Base-by-base conservation (phyloP, 2,888 invertebrate genomes). In the Reticulitermes lucifugus region DNA sequence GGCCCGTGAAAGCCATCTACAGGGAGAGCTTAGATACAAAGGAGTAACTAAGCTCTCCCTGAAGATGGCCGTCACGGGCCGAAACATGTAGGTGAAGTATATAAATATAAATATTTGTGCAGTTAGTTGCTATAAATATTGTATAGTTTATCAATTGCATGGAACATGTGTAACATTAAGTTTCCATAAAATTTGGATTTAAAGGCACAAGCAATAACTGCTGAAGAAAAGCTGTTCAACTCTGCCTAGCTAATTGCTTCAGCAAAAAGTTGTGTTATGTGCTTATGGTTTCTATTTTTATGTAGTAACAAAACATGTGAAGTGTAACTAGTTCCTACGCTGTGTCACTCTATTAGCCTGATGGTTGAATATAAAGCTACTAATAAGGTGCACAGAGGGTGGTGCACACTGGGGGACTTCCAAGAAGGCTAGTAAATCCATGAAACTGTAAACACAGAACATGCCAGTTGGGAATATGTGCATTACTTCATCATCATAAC, bases 381-480 rank as follows among this genome's bases (percentile, higher is more conserved):
- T 65, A 65, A 65, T 10, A 65, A 10, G 65, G 65, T 25, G 65
- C 65, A 65, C 6, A n/a, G 25, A 25, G 65, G 65, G 25, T 25
- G 65, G 65, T 65, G 65, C n/a, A 12, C 65, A 65, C 55, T 65
- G 65, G 25, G 65, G 65, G 65, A 25, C 9, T 25, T 65, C n/a
- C n/a, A 12, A n/a, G 65, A 65, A 65, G 65, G 65, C 65, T 6
- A 65, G 65, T 65, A 25, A 9, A 65, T 65, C 25, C 25, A 65
- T 65, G 25, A 65, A 25, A 65, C n/a, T 9, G 35, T 65, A 65
- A 25, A 65, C 65, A 65, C 65, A 25, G 25, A 65, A 65, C 65
- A 65, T 65, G 65, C 65, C 65, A 65, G 25, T 65, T 65, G 65
- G 60, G n/a, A 65, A 25, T 25, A n/a, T 65, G 65, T n/a, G 65